A percentile compares a stretch with the other conserved stretches of the same genome.
These are phyloP conservation scores for Triops longicaudatus DNA, from an alignment of 1,140 invertebrate genomes.

Conservation along the genomic window DNA sequence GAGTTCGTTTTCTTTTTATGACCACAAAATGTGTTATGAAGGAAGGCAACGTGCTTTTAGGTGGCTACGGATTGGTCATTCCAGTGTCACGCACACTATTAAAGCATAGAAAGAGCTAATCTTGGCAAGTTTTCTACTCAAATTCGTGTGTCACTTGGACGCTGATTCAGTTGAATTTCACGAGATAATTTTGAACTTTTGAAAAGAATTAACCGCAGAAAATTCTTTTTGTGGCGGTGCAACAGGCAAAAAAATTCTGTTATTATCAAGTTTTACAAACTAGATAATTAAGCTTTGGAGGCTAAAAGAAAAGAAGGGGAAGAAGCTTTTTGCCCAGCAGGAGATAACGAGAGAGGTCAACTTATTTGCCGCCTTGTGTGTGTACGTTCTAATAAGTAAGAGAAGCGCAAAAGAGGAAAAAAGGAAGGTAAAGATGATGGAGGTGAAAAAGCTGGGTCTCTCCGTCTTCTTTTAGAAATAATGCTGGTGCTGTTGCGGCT, in stretches of 20 bases:
- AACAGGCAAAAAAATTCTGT: no score
- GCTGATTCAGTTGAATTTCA: not conserved
- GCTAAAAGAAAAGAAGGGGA: not conserved
- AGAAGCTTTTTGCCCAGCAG: not conserved
- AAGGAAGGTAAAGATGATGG: not conserved
- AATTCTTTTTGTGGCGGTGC: no score
- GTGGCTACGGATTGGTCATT: not conserved
- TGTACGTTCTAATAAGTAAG: constrained; percentile 2
- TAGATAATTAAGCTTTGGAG: not conserved
- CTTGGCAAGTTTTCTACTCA: not conserved
- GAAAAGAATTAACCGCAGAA: no score
- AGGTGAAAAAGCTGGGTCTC: not conserved
- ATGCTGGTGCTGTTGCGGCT: not conserved
- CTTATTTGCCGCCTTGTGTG: not conserved
- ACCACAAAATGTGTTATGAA: not conserved
- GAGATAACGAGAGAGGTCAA: constrained; percentile 3
- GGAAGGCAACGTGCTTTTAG: not conserved
- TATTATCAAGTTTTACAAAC: not conserved
- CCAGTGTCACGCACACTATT: not conserved
- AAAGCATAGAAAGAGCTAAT: not conserved
- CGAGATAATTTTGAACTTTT: no score
- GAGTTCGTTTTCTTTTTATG: not conserved
- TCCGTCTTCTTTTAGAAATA: no score
- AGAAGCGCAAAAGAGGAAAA: not conserved
- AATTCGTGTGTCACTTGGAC: not conserved